Conservation (phyloP, 1,140 invertebrate genomes). For the Magallana ariakensis region DNA sequence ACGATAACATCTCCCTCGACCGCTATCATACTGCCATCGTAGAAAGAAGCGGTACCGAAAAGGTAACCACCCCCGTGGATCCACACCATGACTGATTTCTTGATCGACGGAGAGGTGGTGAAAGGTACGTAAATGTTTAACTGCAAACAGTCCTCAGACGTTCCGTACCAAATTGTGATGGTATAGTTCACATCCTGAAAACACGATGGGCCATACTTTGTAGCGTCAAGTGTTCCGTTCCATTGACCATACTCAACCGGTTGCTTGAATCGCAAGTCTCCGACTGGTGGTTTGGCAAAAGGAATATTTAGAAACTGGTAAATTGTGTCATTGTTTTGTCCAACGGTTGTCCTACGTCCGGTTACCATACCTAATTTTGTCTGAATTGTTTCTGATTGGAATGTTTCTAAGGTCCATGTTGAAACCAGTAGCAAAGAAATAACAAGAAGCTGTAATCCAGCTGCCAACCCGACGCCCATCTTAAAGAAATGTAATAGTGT, state of each 20-base stretch:
- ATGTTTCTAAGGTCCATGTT: neutral
- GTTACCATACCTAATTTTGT: neutral
- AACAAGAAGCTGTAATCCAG: too few relatives aligned
- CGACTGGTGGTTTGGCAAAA: conserved; percentile 64
- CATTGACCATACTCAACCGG: conserved; percentile 52
- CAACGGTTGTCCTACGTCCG: neutral
- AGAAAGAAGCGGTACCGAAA: conserved; percentile 54
- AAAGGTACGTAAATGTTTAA: conserved; percentile 55
- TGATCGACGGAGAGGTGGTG: neutral
- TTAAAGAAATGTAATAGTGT: too few relatives aligned
- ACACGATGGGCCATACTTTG: conserved; percentile 51
- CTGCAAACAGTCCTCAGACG: conserved; percentile 61
- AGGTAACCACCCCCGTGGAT: conserved; percentile 68
- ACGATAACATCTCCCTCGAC: conserved; percentile 79
- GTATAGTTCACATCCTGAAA: conserved; percentile 20
- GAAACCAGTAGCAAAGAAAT: too few relatives aligned
- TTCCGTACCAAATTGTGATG: neutral
- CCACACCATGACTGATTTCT: conserved; percentile 62
- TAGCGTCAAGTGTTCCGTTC: conserved; percentile 47
- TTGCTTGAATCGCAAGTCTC: conserved; percentile 58
- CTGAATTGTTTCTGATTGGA: neutral
- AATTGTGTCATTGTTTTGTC: neutral
- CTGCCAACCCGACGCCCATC: too few relatives aligned
- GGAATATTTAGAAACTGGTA: conserved; percentile 57
- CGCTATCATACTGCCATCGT: conserved; percentile 70